A percentile compares a stretch with the other conserved stretches of the same genome.
Evolutionary conservation across 2,113 vertebrate species (phyloP).

Genomic region (Mystacornis crossleyi): DNA sequence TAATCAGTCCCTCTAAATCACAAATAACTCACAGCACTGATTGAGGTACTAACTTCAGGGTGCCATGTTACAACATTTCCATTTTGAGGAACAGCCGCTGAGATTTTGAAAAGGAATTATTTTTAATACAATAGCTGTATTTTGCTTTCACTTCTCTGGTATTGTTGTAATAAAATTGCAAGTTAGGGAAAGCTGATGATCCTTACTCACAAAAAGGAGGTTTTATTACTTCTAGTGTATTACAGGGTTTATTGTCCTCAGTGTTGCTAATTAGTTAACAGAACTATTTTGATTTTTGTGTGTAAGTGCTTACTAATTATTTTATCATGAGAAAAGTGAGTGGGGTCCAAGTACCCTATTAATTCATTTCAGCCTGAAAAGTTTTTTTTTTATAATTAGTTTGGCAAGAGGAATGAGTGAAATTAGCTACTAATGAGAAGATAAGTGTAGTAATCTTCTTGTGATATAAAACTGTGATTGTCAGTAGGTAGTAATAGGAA

Average conservation of each 20-base stretch:
- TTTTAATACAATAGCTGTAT: background rate
- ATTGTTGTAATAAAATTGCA: background rate
- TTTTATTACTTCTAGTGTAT: slow-evolving; percentile 8
- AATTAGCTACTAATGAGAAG: slow-evolving; percentile 80
- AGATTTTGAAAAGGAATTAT: background rate
- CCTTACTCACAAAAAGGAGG: background rate
- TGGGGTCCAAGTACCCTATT: slow-evolving; percentile 69
- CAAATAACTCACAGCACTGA: background rate
- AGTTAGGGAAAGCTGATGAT: background rate
- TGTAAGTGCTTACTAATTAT: slow-evolving; percentile 64
- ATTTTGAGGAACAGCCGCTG: background rate
- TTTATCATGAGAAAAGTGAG: slow-evolving; percentile 60
- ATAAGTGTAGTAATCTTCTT: slow-evolving; percentile 75
- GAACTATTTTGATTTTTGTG: slow-evolving; percentile 60
- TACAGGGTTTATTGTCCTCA: slow-evolving; percentile 60
- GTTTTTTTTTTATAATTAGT: slow-evolving; percentile 70
- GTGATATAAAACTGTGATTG: slow-evolving; percentile 67
- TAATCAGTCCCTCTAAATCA: background rate
- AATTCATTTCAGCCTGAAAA: slow-evolving; percentile 72
- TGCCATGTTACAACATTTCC: background rate
- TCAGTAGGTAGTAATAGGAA: slow-evolving; percentile 68
- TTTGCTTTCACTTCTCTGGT: background rate
- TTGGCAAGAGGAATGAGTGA: slow-evolving; percentile 72
- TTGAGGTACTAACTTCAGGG: background rate
- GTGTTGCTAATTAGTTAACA: slow-evolving; percentile 63